Evolutionary conservation across 2,888 invertebrate species (phyloP).

Genomic region (Sclerodermus sp.): DNA sequence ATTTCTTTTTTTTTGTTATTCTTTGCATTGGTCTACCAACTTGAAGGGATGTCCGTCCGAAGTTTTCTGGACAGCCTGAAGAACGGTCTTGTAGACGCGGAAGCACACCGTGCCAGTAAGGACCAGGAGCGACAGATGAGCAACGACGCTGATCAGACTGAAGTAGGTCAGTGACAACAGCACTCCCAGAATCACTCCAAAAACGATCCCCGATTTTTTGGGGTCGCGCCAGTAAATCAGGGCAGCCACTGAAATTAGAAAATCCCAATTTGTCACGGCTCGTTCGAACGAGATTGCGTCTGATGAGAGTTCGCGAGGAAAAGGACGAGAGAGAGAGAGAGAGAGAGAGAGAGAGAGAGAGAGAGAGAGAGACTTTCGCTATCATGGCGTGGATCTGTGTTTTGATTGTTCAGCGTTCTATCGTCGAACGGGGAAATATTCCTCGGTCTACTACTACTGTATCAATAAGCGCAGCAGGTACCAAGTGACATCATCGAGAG

Average conservation of each 20-base stretch:
- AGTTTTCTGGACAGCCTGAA: constrained; percentile 95
- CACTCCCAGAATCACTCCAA: constrained; percentile 85
- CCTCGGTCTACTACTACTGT: too few species aligned
- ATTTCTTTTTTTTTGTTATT: neutral
- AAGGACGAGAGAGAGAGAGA: too few species aligned
- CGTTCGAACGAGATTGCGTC: too few species aligned
- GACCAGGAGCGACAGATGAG: constrained; percentile 85
- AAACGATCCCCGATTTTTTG: constrained; percentile 90
- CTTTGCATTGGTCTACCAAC: constrained; percentile 62
- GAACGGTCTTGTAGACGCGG: constrained; percentile 94
- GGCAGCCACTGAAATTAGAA: constrained; percentile 77
- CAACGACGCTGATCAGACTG: constrained; percentile 93
- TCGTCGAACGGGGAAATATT: too few species aligned
- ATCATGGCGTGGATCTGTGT: too few species aligned
- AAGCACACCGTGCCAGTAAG: constrained; percentile 88
- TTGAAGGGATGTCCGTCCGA: constrained; percentile 97
- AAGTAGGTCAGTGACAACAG: constrained; percentile 93
- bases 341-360: too few species aligned
- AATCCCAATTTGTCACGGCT: too few species aligned
- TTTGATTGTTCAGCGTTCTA: too few species aligned
- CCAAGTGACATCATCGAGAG: too few species aligned
- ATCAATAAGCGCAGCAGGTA: too few species aligned
- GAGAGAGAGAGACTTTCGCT: too few species aligned
- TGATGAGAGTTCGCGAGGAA: too few species aligned
- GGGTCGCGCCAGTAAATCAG: constrained; percentile 98